Conservation (phyloP, 2,888 invertebrate genomes). For the Euphydryas editha region DNA sequence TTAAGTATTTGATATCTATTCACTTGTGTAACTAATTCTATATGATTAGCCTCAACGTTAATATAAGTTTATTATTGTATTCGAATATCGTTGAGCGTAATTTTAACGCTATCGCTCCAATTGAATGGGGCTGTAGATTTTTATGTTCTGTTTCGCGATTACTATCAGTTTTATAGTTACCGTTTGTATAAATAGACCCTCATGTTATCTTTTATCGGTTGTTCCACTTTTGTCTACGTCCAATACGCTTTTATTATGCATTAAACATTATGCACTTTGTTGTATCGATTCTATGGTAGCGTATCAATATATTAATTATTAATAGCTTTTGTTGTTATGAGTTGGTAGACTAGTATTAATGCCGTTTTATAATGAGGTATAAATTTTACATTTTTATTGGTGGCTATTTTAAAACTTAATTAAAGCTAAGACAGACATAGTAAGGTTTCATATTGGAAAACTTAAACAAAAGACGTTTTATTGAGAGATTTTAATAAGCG, state of each 20-base stretch:
- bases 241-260: slow-evolving; percentile 31
- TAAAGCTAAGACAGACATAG: too few relatives aligned
- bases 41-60: slow-evolving; percentile 52
- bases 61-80: slow-evolving; percentile 52
- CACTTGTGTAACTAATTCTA: slow-evolving; percentile 37
- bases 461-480: too few relatives aligned
- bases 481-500: too few relatives aligned
- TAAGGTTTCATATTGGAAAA: too few relatives aligned
- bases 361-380: slow-evolving; percentile 1
- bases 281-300: slow-evolving; percentile 7
- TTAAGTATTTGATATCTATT: slow-evolving; percentile 48
- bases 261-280: slow-evolving; percentile 40
- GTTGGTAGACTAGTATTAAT: slow-evolving; percentile 3
- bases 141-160: slow-evolving; percentile 63
- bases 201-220: slow-evolving; percentile 59
- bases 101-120: slow-evolving; percentile 55
- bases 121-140: slow-evolving; percentile 62
- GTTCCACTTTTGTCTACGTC: slow-evolving; percentile 46
- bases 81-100: slow-evolving; percentile 48
- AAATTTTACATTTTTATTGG: slow-evolving; percentile 10
- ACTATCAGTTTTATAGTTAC: slow-evolving; percentile 61
- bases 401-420: neutral
- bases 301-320: slow-evolving; percentile 16
- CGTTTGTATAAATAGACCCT: slow-evolving; percentile 60
- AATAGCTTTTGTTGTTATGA: slow-evolving; percentile 5